Conservation (phyloP, 2,113 vertebrate species). For the Cottus gobio region DNA sequence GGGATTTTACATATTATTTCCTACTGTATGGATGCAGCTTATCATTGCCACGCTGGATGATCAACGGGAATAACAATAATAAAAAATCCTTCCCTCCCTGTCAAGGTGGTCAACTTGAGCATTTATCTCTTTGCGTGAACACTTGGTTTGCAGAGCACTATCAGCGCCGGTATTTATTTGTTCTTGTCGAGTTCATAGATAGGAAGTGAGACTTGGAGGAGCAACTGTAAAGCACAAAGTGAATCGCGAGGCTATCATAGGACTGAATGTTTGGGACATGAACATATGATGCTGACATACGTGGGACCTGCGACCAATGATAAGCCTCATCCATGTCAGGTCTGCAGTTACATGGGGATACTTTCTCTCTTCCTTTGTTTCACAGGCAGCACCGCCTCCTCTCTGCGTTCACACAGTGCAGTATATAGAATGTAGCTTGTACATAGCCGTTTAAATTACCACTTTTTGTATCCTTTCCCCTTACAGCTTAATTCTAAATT, state of each 20-base stretch:
- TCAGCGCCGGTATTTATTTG: conserved; percentile 76
- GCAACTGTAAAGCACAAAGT: conserved; percentile 82
- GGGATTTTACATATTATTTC: conserved; percentile 52
- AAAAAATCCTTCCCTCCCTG: background rate
- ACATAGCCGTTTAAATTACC: conserved; percentile 97
- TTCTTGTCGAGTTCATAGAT: conserved; percentile 53
- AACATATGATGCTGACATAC: conserved; percentile 56
- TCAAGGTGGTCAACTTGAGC: conserved; percentile 11
- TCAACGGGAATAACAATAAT: background rate
- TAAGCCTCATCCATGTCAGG: conserved; percentile 79
- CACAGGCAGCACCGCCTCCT: conserved; percentile 88
- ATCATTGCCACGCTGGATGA: conserved; percentile 68
- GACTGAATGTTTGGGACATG: background rate
- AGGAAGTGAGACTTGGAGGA: conserved; percentile 59
- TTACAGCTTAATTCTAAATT: conserved; percentile 89
- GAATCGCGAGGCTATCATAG: background rate
- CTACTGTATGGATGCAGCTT: conserved; percentile 79
- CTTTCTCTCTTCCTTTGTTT: conserved; percentile 86
- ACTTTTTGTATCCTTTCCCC: conserved; percentile 91
- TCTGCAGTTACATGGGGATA: conserved; percentile 80
- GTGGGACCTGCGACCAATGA: conserved; percentile 61
- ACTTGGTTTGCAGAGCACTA: conserved; percentile 77
- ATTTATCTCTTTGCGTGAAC: conserved; percentile 41
- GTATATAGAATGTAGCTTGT: conserved; percentile 98
- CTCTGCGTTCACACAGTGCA: conserved; percentile 81